Evolutionary conservation across 2,888 invertebrate genomes (phyloP).

Genomic region (Acanthosepion pharaonis): DNA sequence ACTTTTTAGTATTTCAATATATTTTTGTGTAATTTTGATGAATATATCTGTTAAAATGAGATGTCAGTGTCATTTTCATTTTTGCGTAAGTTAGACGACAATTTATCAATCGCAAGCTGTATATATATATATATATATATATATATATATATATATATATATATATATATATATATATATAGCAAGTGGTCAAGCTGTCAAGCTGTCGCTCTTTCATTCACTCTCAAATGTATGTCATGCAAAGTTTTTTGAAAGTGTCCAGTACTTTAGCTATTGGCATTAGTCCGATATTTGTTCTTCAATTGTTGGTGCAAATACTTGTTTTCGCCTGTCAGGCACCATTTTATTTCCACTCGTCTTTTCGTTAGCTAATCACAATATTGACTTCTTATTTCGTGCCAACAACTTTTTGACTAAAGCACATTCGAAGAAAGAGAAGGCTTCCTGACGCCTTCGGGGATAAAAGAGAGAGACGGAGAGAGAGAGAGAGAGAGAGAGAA

Average conservation of each 20-base stretch:
- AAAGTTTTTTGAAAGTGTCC: background rate
- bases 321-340: conserved; percentile 8
- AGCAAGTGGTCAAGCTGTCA: background rate
- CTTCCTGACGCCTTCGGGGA: background rate
- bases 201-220: background rate
- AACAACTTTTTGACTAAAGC: conserved; percentile 9
- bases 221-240: background rate
- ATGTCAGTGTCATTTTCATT: no score
- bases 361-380: conserved; percentile 23
- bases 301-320: conserved; percentile 8
- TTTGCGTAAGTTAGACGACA: no score
- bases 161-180: background rate
- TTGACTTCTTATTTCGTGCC: background rate
- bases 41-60: no score
- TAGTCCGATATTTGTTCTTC: background rate
- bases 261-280: conserved; percentile 33
- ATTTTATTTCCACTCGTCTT: background rate
- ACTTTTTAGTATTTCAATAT: no score
- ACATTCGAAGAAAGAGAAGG: conserved; percentile 33
- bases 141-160: background rate
- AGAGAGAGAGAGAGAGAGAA: background rate
- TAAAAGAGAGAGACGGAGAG: background rate
- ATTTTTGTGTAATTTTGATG: no score
- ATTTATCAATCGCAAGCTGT: background rate
- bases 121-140: background rate